phyloP scores from a whole-genome alignment of 2,888 invertebrate species.

The Dexiosoma caninum region DNA sequence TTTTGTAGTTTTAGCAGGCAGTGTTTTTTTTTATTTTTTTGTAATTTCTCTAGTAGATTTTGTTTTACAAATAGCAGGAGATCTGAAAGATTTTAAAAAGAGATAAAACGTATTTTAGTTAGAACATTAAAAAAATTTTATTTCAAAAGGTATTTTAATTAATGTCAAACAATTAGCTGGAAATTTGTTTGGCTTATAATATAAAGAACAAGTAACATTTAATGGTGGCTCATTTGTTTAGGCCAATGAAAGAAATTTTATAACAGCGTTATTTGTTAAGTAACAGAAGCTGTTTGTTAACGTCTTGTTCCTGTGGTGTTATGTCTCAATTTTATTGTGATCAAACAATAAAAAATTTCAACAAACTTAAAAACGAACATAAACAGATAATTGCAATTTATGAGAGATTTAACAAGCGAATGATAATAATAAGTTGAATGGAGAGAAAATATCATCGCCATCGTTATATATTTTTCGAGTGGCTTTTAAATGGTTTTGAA shows the following conservation, averaged over 20 bases:
- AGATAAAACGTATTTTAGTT: slow-evolving; percentile 34
- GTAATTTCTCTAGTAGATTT: slow-evolving; percentile 27
- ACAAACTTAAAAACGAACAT: not conserved
- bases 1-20: slow-evolving; percentile 50
- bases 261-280: slow-evolving; percentile 10
- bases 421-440: not conserved
- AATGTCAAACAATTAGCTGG: slow-evolving; percentile 37
- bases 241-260: not conserved
- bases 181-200: slow-evolving; percentile 21
- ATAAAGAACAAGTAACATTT: slow-evolving; percentile 17
- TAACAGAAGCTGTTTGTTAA: slow-evolving; percentile 59
- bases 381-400: slow-evolving; percentile 59
- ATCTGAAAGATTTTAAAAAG: slow-evolving; percentile 55
- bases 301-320: slow-evolving; percentile 48
- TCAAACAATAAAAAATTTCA: slow-evolving; percentile 11
- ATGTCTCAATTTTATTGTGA: not conserved
- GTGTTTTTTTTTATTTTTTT: slow-evolving; percentile 40
- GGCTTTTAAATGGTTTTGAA: not conserved
- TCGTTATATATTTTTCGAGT: not conserved
- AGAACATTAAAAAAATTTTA: slow-evolving; percentile 8
- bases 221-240: slow-evolving; percentile 16
- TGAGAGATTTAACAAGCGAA: slow-evolving; percentile 10
- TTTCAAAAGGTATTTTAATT: slow-evolving; percentile 31
- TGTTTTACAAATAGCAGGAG: slow-evolving; percentile 53
- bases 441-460: not conserved